A percentile compares a stretch with the other conserved stretches of the same genome.
phyloP scores from a whole-genome alignment of 2,113 vertebrate genomes.

The Cisticola juncidis region DNA sequence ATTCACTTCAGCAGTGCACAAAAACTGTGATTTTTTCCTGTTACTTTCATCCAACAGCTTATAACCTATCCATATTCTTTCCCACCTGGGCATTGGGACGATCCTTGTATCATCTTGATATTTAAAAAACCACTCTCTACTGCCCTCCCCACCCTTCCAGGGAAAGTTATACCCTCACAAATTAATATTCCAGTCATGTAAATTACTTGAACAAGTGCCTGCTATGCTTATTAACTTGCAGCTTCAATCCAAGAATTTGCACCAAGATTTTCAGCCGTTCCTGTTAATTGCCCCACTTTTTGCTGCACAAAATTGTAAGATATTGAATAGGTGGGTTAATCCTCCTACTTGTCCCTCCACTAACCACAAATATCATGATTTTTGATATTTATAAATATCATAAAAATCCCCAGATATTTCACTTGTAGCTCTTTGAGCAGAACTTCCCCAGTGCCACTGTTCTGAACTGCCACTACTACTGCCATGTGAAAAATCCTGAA shows the following conservation, averaged over 20 bases:
- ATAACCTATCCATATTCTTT: not conserved
- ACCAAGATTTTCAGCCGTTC: not conserved
- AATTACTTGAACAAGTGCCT: slow-evolving; percentile 40
- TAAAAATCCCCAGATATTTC: not conserved
- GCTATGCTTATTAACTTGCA: slow-evolving; percentile 55
- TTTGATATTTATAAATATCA: not conserved
- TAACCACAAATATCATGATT: not conserved
- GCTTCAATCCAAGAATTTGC: not conserved
- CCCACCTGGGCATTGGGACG: not conserved
- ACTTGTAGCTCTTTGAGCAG: not conserved
- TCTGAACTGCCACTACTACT: not conserved
- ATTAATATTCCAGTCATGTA: slow-evolving; percentile 44
- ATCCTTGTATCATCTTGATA: not conserved
- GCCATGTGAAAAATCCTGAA: not conserved
- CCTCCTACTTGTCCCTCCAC: not conserved
- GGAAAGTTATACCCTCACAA: not conserved
- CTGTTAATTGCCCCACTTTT: not conserved
- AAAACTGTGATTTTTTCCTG: not conserved
- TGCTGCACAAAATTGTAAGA: not conserved
- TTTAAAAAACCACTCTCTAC: not conserved
- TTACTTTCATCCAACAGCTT: not conserved
- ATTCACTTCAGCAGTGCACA: not conserved
- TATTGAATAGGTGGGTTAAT: not conserved
- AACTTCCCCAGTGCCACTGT: not conserved
- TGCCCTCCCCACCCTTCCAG: not conserved